Conservation (phyloP, 2,888 invertebrate species). For the Sminthurides aquaticus region DNA sequence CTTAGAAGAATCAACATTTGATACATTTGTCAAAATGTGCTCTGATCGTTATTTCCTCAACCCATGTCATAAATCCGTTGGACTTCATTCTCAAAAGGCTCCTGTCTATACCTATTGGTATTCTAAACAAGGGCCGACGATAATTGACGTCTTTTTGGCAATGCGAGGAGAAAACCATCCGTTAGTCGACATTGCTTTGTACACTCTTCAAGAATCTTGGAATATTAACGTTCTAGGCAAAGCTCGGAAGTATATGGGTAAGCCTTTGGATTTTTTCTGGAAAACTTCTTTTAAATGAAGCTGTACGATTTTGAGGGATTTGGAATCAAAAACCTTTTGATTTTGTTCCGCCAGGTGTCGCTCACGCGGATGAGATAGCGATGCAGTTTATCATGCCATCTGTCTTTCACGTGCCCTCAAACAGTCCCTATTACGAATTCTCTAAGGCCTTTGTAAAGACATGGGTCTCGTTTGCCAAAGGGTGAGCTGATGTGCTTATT, state of each 20-base stretch:
- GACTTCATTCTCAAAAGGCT: background rate
- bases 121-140: background rate
- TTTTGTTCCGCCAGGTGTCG: background rate
- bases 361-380: background rate
- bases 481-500: constrained; percentile 1
- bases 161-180: background rate
- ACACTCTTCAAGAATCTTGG: background rate
- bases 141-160: background rate
- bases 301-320: too few species aligned
- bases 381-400: background rate
- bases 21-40: background rate
- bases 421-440: background rate
- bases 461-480: constrained; percentile 3
- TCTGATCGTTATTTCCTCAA: background rate
- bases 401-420: background rate
- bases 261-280: too few species aligned
- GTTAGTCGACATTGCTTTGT: background rate
- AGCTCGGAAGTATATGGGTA: background rate
- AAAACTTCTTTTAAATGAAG: too few species aligned
- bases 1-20: background rate
- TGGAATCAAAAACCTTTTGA: background rate
- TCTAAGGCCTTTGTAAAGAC: background rate
- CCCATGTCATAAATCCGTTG: background rate
- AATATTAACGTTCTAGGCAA: background rate
- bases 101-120: background rate